Conservation (phyloP, 2,113 vertebrate species). For the Sinocyclocheilus maitianheensis region DNA sequence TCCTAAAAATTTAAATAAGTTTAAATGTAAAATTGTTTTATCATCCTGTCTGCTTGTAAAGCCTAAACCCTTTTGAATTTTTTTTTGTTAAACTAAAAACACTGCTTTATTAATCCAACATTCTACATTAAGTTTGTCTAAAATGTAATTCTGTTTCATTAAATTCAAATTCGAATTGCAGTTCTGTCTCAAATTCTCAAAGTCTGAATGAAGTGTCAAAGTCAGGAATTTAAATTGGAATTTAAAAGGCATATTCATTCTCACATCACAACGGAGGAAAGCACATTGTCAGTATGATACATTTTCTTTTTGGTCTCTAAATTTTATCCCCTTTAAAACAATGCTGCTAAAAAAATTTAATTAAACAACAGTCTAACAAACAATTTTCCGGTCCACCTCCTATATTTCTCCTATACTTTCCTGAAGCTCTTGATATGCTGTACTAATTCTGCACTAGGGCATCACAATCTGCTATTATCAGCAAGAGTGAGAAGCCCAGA, state of each 20-base stretch:
- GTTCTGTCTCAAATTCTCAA: not conserved
- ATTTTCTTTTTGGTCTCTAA: not conserved
- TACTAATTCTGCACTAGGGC: not conserved
- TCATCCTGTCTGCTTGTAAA: no score
- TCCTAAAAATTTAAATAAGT: not conserved
- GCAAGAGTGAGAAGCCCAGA: not conserved
- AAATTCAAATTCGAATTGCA: not conserved
- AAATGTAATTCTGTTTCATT: not conserved
- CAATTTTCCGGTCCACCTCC: not conserved
- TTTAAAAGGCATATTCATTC: not conserved
- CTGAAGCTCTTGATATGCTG: not conserved
- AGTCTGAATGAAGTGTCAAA: not conserved
- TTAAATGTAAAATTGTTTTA: not conserved
- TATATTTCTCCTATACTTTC: not conserved
- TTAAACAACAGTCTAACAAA: not conserved
- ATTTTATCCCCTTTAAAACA: not conserved
- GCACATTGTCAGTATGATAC: not conserved
- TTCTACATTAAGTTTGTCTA: not conserved
- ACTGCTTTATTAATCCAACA: not conserved
- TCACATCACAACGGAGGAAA: not conserved
- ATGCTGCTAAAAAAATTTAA: not conserved
- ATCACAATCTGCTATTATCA: not conserved
- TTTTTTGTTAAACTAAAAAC: no score
- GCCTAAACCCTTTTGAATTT: not conserved
- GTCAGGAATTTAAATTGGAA: not conserved